Conservation (phyloP, 2,888 invertebrate genomes). For the Rhaphigaster nebulosa region DNA sequence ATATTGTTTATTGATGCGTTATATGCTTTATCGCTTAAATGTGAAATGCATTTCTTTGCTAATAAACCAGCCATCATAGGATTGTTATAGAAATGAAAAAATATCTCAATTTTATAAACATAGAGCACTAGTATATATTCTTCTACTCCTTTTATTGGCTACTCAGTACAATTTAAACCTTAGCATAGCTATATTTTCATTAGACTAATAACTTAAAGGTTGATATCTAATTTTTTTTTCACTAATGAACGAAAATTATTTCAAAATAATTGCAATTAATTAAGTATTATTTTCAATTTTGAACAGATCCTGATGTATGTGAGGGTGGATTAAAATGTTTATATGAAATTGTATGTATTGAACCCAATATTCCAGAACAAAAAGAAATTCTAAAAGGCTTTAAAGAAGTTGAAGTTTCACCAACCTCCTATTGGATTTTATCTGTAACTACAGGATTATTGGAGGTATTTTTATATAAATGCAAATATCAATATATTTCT, state of each 20-base stretch:
- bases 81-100: no score
- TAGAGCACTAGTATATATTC: not conserved
- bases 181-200: not conserved
- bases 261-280: not conserved
- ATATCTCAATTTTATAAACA: not conserved
- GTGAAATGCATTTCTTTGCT: no score
- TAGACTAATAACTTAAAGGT: not conserved
- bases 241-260: not conserved
- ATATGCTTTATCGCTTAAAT: no score
- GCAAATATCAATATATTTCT: not conserved
- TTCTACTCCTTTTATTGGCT: not conserved
- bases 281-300: not conserved
- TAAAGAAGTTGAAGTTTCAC: not conserved
- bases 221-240: not conserved
- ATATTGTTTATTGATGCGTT: no score
- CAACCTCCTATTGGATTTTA: slow-evolving; percentile 54
- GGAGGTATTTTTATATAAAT: slow-evolving; percentile 6
- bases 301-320: slow-evolving; percentile 51
- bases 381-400: slow-evolving; percentile 30
- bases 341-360: slow-evolving; percentile 39
- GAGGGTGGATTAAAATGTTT: slow-evolving; percentile 54
- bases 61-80: no score
- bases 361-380: slow-evolving; percentile 47
- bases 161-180: not conserved
- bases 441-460: slow-evolving; percentile 36